Evolutionary conservation across 1,140 invertebrate genomes (phyloP).

Genomic region (roundworm (Caenorhabditis elegans)): DNA sequence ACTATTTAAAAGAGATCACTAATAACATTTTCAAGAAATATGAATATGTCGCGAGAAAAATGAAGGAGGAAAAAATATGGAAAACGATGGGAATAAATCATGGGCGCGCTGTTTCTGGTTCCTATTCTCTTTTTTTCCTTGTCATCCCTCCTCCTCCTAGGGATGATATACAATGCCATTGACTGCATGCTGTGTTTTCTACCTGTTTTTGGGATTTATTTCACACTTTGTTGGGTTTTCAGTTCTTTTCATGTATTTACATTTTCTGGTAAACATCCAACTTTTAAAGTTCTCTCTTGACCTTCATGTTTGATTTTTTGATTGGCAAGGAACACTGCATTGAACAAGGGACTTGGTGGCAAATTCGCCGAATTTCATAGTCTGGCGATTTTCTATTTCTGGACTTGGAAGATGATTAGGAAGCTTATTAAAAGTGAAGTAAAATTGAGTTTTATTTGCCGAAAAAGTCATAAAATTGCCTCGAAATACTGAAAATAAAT

Average conservation of each 20-base stretch:
- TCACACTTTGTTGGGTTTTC: not conserved
- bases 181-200: not conserved
- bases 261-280: not conserved
- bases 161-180: not conserved
- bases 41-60: not conserved
- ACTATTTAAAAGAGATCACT: too few relatives aligned
- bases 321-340: too few relatives aligned
- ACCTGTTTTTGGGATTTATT: constrained; percentile 12
- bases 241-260: too few relatives aligned
- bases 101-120: not conserved
- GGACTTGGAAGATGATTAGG: too few relatives aligned
- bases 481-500: too few relatives aligned
- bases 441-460: too few relatives aligned
- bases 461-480: too few relatives aligned
- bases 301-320: not conserved
- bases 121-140: not conserved
- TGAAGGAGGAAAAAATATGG: not conserved
- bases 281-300: not conserved
- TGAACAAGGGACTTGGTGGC: not conserved
- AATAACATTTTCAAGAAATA: not conserved
- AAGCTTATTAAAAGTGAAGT: too few relatives aligned
- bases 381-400: not conserved
- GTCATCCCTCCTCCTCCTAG: not conserved
- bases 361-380: constrained; percentile 6
- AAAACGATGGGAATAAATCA: not conserved